Percentiles rank a stretch among this genome's conserved stretches.
Conservation (phyloP, 1,140 invertebrate genomes). For the Formica exsecta region DNA sequence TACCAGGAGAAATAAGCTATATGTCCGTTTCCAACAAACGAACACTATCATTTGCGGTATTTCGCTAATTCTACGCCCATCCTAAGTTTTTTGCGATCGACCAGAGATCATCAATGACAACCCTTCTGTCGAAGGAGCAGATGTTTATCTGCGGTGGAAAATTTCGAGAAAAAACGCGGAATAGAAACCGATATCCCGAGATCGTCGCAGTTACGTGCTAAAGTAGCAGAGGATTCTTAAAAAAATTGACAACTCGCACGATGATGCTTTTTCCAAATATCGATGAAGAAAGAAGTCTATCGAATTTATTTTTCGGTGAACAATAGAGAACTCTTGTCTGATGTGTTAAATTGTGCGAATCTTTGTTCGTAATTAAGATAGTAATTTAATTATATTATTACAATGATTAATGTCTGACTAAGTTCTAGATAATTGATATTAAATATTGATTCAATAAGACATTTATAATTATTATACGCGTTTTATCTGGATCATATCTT, state of each 20-base stretch:
- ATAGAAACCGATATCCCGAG: slow-evolving; percentile 72
- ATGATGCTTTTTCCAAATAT: background rate
- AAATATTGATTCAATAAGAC: background rate
- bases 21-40: slow-evolving; percentile 64
- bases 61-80: slow-evolving; percentile 79
- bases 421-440: background rate
- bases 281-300: background rate
- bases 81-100: slow-evolving; percentile 74
- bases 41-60: slow-evolving; percentile 79
- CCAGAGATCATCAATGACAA: background rate
- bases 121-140: slow-evolving; percentile 38
- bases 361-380: background rate
- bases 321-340: background rate
- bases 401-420: background rate
- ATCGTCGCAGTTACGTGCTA: slow-evolving; percentile 37
- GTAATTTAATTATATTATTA: background rate
- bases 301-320: background rate
- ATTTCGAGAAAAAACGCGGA: slow-evolving; percentile 65
- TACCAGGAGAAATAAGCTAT: slow-evolving; percentile 67
- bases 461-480: background rate
- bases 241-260: background rate
- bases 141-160: slow-evolving; percentile 71
- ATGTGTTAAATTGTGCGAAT: background rate
- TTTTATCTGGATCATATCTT: background rate
- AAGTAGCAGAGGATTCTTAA: background rate